Base-by-base conservation (phyloP, 2,113 vertebrate genomes). In the Planiliza haematocheilus region DNA sequence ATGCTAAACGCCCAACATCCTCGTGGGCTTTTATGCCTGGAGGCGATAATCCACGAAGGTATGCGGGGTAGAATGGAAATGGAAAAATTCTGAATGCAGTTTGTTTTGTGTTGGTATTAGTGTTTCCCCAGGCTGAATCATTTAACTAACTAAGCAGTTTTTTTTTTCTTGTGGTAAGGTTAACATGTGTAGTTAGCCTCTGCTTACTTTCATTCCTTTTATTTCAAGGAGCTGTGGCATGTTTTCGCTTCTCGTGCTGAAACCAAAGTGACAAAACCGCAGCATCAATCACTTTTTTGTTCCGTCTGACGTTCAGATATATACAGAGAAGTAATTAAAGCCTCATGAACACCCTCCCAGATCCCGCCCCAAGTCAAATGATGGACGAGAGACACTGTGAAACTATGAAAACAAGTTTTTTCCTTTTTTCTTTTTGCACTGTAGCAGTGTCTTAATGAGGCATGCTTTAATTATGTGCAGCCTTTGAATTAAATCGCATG, bases 1-100 rank as follows among this genome's bases (percentile, higher is more conserved):
- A 67, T 56, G 41, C 70, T 81, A 48, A 80, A 85, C 65, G 34
- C 17, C 36, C 60, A 34, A 66, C 51, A 63, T 79, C 67, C 70
- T 62, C 39, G 5, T 12, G 2, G 55, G 65, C 10, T 49, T 79
- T 72, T 17, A 41, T 13, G 56, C 56, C 77, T 52, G 0, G 14
- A 55, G 76, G 74, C 49, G 0, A 34, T 55, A 58, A 68, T 82
- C 70, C 58, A 68, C 0, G 8, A 70, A 78, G 42, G 13, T 82
- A 65, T 42, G 17, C 53, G 48, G 7, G 4, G 63, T 13, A 18
- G 24, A 64, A 53, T 61, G 37, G n/a, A n/a, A n/a, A n/a, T n/a
- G n/a, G n/a, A 24, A 61, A 46, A 30, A 67, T 38, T 60, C 56
- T 46, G 34, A 37, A 38, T 70, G 39, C 0, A 1, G 1, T 17